These are phyloP conservation scores for Protobothrops flavoviridis DNA, from an alignment of 2,113 vertebrate genomes.

Conservation along the genomic window DNA sequence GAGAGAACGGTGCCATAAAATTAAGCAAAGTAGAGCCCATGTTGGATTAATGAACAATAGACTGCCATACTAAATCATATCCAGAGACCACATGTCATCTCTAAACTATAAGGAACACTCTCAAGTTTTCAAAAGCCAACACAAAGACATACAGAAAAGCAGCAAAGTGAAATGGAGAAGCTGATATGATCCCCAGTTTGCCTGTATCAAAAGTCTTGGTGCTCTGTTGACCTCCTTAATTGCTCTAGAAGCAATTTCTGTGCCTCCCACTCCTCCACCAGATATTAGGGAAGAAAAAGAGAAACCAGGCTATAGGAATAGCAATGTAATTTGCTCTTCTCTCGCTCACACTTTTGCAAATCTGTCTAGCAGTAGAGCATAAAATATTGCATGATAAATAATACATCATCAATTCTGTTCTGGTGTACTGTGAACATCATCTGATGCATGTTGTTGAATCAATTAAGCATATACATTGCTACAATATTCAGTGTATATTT, in stretches of 20 bases:
- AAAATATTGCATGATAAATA: not conserved
- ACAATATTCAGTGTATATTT: not conserved
- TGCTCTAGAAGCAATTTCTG: too few relatives aligned
- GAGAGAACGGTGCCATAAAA: fast-evolving
- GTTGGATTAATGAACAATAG: not conserved
- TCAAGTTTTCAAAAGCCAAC: not conserved
- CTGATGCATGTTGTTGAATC: not conserved
- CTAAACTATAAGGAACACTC: not conserved
- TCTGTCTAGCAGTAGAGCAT: not conserved
- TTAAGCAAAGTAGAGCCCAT: not conserved
- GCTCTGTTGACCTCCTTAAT: not conserved
- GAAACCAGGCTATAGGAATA: not conserved
- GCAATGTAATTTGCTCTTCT: not conserved
- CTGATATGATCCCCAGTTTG: not conserved
- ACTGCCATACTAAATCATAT: not conserved
- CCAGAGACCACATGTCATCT: not conserved
- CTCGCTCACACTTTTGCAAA: not conserved
- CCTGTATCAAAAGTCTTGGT: not conserved
- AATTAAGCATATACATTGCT: not conserved
- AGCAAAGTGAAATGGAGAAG: not conserved
- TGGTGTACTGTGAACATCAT: not conserved
- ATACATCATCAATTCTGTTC: not conserved
- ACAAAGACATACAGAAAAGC: not conserved
- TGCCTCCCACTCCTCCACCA: not conserved
- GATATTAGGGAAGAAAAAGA: not conserved